Evolutionary conservation across 2,888 invertebrate species (phyloP).

Genomic region (Heliconius sara): DNA sequence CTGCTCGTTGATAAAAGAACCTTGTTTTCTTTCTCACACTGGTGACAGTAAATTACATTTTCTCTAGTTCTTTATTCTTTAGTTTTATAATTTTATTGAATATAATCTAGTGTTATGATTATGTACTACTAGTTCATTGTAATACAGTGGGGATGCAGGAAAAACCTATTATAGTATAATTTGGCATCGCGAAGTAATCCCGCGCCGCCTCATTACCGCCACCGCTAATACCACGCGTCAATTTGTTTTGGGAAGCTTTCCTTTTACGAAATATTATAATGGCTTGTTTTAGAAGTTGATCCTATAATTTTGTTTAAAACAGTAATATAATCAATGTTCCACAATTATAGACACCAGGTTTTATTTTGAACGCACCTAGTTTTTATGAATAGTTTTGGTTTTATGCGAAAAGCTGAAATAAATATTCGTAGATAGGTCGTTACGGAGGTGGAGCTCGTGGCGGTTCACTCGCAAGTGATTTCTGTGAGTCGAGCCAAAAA

Average conservation of each 20-base stretch:
- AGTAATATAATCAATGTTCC: not conserved
- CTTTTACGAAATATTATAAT: not conserved
- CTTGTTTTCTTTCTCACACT: too few relatives aligned
- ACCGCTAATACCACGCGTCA: slow-evolving; percentile 12
- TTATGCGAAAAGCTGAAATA: not conserved
- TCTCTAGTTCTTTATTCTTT: too few relatives aligned
- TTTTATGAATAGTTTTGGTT: too few relatives aligned
- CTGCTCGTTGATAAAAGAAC: too few relatives aligned
- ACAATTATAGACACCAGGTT: too few relatives aligned
- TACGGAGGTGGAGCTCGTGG: not conserved
- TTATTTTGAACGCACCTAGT: too few relatives aligned
- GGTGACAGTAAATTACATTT: too few relatives aligned
- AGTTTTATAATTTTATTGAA: too few relatives aligned
- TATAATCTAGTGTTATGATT: not conserved
- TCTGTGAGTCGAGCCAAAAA: not conserved
- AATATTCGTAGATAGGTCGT: not conserved
- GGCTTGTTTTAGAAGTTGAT: not conserved
- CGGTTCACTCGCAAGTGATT: not conserved
- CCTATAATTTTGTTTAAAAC: not conserved
- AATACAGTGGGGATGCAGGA: not conserved
- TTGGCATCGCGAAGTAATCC: not conserved
- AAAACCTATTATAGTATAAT: slow-evolving; percentile 8
- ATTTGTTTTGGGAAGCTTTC: slow-evolving; percentile 19
- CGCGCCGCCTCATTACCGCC: slow-evolving; percentile 8
- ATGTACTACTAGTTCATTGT: not conserved